These are phyloP conservation scores for Ichneumon xanthorius DNA, from an alignment of 2,888 invertebrate genomes.

Conservation along the genomic window DNA sequence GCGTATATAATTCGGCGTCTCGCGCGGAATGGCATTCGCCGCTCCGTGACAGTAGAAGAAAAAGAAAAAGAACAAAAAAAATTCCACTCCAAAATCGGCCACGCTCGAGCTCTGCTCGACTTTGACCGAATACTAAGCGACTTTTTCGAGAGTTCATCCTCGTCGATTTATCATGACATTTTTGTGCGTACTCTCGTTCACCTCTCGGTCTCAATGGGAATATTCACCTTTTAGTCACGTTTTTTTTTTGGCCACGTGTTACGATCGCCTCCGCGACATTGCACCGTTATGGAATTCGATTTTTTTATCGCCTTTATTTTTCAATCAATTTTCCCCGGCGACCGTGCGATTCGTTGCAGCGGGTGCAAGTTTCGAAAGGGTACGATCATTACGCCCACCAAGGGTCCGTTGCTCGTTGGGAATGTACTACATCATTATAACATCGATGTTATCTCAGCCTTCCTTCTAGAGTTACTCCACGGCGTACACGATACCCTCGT, in stretches of 20 bases:
- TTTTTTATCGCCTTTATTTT: constrained; percentile 22
- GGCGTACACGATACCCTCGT: not conserved
- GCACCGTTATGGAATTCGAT: constrained; percentile 21
- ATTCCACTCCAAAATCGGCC: constrained; percentile 70
- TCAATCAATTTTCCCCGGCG: constrained; percentile 28
- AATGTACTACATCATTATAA: constrained; percentile 55
- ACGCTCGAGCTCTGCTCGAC: constrained; percentile 61
- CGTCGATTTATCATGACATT: constrained; percentile 52
- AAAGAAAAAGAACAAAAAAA: constrained; percentile 39
- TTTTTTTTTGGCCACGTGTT: constrained; percentile 29
- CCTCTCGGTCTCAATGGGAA: constrained; percentile 35
- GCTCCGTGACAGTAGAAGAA: constrained; percentile 33
- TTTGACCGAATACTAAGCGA: constrained; percentile 68
- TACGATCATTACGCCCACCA: constrained; percentile 34
- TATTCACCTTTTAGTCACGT: constrained; percentile 54
- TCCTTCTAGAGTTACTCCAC: constrained; percentile 45
- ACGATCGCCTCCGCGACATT: constrained; percentile 23
- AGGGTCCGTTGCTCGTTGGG: constrained; percentile 34
- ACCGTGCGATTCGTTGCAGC: constrained; percentile 19
- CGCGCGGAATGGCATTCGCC: constrained; percentile 31
- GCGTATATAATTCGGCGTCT: constrained; percentile 65
- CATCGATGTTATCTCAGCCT: constrained; percentile 53
- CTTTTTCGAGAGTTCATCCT: constrained; percentile 50
- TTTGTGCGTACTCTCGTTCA: constrained; percentile 14
- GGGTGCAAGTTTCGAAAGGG: constrained; percentile 17